Evolutionary conservation across 1,140 invertebrate species (phyloP), one percentile per base, ranked within the genome.

Genomic region (Bombus cullumanus): DNA sequence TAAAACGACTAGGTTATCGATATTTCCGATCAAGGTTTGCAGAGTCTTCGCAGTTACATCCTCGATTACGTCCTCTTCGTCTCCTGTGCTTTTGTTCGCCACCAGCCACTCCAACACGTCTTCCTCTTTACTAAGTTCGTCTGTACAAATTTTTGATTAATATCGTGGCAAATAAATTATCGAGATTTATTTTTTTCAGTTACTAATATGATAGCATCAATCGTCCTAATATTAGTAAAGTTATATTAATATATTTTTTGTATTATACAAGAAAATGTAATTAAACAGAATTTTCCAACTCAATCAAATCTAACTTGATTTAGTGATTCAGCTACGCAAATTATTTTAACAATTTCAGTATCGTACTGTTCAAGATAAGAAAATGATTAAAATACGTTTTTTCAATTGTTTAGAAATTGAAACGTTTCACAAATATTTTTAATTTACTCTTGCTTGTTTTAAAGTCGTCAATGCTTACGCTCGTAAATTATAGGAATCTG

Each of bases 401-500:
- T 12, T 13, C 31, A 22, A 34, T 39, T 39, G 22, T 28, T 71
- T 12, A 25, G 15, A 2, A 71, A 22, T 10, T 37, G 0, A 39
- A 18, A 22, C 18, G 22, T 83, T 66, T 25, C 13, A 15, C 3
- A 34, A 43, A n/a, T 18, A 37, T 69, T 57, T 76, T 47, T 34
- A 25, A 37, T 12, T 39, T 10, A 69, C 25, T 59, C 28, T 12
- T 22, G 9, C 1, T 39, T 39, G 4, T 69, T 71, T 71, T 39
- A 28, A 4, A 39, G 5, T 39, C 37, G 28, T n/a, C 8, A 37
- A 62, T 77, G 95, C 96, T 96, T 96, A 98, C 98, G 97, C 96
- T 98, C 98, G 94, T 98, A 99, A 92, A 99, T 98, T 92, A 99
- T 98, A 88, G 98, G 98, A 94, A 98, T 99, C 96, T 98, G 97